A percentile compares a stretch with the other conserved stretches of the same genome.
Conservation (phyloP, 2,113 vertebrate species). For the Psammodynastes pulverulentus region DNA sequence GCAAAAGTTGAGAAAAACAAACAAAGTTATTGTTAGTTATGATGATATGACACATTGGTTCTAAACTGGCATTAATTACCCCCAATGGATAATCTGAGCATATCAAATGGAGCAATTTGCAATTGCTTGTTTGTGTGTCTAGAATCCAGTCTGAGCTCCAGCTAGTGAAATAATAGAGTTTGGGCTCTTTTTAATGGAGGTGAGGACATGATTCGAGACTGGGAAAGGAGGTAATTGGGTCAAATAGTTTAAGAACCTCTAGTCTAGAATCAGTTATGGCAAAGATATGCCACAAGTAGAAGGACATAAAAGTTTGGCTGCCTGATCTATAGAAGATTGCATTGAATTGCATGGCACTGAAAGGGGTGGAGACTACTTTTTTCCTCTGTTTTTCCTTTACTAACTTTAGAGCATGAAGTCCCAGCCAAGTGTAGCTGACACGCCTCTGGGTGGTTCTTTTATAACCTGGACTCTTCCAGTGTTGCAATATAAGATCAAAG, state of each 20-base stretch:
- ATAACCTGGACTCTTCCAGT: slow-evolving; percentile 48
- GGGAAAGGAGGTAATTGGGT: neutral
- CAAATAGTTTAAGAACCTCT: neutral
- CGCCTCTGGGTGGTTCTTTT: slow-evolving; percentile 51
- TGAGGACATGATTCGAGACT: neutral
- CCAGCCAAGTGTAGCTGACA: slow-evolving; percentile 51
- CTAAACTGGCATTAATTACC: neutral
- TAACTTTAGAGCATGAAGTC: slow-evolving; percentile 48
- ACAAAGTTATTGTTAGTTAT: neutral
- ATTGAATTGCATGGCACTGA: slow-evolving; percentile 35
- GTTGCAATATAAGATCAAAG: slow-evolving; percentile 29
- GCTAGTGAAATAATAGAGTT: neutral
- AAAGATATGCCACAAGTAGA: neutral
- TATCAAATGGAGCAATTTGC: neutral
- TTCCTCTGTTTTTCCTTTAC: slow-evolving; percentile 39
- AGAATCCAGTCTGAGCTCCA: neutral
- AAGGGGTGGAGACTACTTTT: slow-evolving; percentile 31
- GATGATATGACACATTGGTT: neutral
- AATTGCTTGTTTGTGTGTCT: neutral
- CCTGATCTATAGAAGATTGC: neutral
- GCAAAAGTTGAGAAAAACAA: too few species aligned
- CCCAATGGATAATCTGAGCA: neutral
- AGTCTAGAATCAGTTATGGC: neutral
- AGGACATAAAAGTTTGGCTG: slow-evolving; percentile 27
- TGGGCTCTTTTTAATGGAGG: neutral